Percentiles rank a stretch among this genome's conserved stretches.
Conservation (phyloP, 2,113 vertebrate genomes). For the Corythaixoides concolor region DNA sequence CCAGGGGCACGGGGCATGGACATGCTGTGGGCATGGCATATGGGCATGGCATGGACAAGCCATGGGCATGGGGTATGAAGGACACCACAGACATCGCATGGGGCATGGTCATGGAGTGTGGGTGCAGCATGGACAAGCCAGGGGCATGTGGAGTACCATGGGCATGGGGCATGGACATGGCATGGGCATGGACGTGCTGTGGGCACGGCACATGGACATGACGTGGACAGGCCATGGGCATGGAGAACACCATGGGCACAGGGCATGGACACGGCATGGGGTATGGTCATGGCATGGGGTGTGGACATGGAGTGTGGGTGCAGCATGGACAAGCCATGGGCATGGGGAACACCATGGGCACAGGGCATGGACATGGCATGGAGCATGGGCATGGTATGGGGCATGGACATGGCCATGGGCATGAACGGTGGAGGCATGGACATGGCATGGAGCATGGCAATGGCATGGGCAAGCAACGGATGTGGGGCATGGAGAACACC, state of each 20-base stretch:
- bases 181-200: not conserved
- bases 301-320: not conserved
- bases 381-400: not conserved
- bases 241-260: too few relatives aligned
- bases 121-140: not conserved
- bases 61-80: not conserved
- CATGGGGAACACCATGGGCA: not conserved
- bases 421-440: too few relatives aligned
- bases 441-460: too few relatives aligned
- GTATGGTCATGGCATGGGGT: not conserved
- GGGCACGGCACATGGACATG: not conserved
- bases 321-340: not conserved
- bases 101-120: not conserved
- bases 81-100: too few relatives aligned
- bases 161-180: not conserved
- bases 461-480: not conserved
- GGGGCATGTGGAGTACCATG: not conserved
- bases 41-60: too few relatives aligned
- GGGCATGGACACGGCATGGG: not conserved
- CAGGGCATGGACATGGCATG: not conserved
- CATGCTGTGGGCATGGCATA: not conserved
- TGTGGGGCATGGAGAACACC: not conserved
- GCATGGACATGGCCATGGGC: too few relatives aligned
- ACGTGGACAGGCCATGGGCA: not conserved
- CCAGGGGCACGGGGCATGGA: not conserved